A percentile compares a stretch with the other conserved stretches of the same genome.
These are phyloP conservation scores for Ammodytes marinus DNA, from an alignment of 2,113 vertebrate species.

Conservation along the genomic window DNA sequence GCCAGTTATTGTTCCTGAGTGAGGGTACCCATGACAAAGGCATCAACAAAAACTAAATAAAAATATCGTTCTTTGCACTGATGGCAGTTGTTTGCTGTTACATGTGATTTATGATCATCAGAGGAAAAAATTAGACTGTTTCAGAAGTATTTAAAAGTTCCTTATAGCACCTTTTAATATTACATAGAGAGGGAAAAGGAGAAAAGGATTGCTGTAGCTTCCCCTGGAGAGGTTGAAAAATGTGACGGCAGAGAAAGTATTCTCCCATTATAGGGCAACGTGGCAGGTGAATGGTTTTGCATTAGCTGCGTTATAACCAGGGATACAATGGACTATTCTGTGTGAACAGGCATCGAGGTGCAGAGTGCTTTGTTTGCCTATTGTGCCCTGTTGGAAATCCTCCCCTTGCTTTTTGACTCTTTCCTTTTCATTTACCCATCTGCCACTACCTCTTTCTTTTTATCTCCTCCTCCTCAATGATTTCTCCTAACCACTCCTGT, in stretches of 20 bases:
- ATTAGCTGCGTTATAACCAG: neutral
- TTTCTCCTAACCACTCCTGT: constrained; percentile 32
- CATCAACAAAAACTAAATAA: too few relatives aligned
- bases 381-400: constrained; percentile 3
- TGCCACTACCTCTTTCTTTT: constrained; percentile 25
- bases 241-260: neutral
- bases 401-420: constrained; percentile 11
- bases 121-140: too few relatives aligned
- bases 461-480: constrained; percentile 14
- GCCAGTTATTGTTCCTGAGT: too few relatives aligned
- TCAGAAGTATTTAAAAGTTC: too few relatives aligned
- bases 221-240: neutral
- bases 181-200: neutral
- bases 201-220: constrained; percentile 10
- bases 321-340: neutral
- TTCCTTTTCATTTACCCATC: constrained; percentile 35
- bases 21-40: too few relatives aligned
- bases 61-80: too few relatives aligned
- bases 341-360: constrained; percentile 1
- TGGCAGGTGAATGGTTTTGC: constrained; percentile 1
- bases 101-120: too few relatives aligned
- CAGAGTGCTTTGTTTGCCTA: constrained; percentile 14
- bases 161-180: neutral
- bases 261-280: neutral
- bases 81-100: too few relatives aligned